Base-by-base conservation (phyloP, 2,888 invertebrate species). In the Cosmorhoe ocellata region DNA sequence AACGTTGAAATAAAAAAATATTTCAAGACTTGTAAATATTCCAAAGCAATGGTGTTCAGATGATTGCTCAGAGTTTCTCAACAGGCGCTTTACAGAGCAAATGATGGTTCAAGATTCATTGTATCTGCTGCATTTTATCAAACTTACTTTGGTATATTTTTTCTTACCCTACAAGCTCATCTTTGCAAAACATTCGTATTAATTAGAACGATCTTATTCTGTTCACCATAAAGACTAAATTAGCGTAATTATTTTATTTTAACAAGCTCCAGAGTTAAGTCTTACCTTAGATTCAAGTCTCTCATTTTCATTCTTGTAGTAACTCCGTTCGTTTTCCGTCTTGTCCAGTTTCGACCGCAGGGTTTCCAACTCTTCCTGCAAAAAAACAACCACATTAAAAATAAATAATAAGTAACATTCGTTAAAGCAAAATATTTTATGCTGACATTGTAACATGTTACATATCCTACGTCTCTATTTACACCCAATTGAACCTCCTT, bases 201-300 rank as follows among this genome's bases (percentile, higher is more conserved):
- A 28, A 9, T 18, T 18, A n/a, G n/a, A 18, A 18, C 5, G 18
- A 18, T 18, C 18, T 18, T 18, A n/a, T n/a, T n/a, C n/a, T n/a
- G n/a, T n/a, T n/a, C n/a, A n/a, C n/a, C n/a, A n/a, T n/a, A n/a
- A n/a, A n/a, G n/a, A n/a, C n/a, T n/a, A n/a, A n/a, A n/a, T n/a
- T n/a, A n/a, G n/a, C n/a, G n/a, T n/a, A n/a, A n/a, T n/a, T n/a
- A n/a, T n/a, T n/a, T n/a, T n/a, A n/a, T n/a, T n/a, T n/a, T n/a
- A n/a, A n/a, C n/a, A n/a, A n/a, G n/a, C n/a, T n/a, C n/a, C n/a
- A n/a, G n/a, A n/a, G n/a, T 11, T 4, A 1, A 18, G 11, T 26
- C 94, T 92, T 81, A 98, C 98, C 95, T 97, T 97, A 52, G 95
- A 93, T 84, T 98, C 98, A 64, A 98, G 90, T 84, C 95, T 95